Evolutionary conservation across 2,888 invertebrate genomes (phyloP), one percentile per base, ranked within the genome.

Genomic region (Andrena bucephala): DNA sequence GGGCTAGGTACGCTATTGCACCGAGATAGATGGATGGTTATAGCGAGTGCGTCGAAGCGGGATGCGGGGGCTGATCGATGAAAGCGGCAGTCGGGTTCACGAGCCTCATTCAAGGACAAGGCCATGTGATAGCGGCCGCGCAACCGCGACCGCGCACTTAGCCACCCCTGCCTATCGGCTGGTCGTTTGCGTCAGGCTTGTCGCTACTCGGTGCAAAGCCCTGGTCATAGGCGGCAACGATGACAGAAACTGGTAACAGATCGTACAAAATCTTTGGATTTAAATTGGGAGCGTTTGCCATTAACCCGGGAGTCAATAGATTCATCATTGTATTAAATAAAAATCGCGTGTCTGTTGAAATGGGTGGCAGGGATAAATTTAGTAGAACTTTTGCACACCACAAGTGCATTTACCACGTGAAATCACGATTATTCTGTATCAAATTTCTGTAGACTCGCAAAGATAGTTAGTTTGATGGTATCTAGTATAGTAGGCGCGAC

Each of bases 91-190:
- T 91, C 90, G 94, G 92, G 94, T 94, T 94, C 94, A 94, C 94
- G 91, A 93, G 93, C 94, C 94, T 92, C 93, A 92, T 94, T 94
- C 94, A 94, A 95, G 95, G 95, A 95, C 95, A 95, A 95, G 95
- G 95, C 95, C 95, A 95, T 94, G 93, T 92, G 94, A 94, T 93
- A 94, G 94, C 94, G 93, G 92, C 85, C 92, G 91, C 93, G 93
- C 93, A 92, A 90, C 91, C 92, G 92, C 90, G 91, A 88, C 86
- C 90, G 92, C 92, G 92, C 93, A 93, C 90, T 91, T 89, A 89
- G 87, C 92, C 89, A 91, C 92, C 92, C 93, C 90, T 92, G 91
- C 89, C 87, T 89, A 87, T 82, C 88, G 87, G 81, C 84, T 85
- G 86, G 79, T 84, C 87, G 89, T 89, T 88, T 83, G 76, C 75